Base-by-base conservation (phyloP, 2,888 invertebrate species). In the Gymnocheta viridis region DNA sequence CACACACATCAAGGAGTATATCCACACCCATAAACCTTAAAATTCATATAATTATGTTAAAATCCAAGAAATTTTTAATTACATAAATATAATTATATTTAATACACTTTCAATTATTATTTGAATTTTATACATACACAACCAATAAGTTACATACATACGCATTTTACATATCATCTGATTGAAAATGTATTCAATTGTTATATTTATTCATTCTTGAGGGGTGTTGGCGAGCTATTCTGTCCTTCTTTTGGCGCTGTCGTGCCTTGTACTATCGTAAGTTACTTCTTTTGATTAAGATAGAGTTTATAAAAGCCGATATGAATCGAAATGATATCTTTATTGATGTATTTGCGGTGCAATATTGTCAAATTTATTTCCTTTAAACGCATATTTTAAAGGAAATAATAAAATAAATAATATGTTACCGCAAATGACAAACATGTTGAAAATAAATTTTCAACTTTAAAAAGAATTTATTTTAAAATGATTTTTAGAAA, bases 221-320 rank as follows among this genome's bases (percentile, higher is more conserved):
- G 92, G 92, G 91, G 88, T 89, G 91, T 91, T 92, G 92, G 92
- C 90, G 91, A 88, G 91, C 91, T 87, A 90, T 92, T 88, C 91
- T 91, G 88, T 89, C 90, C 82, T 88, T 91, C 87, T 91, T 92
- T 91, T 91, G 91, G 91, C 91, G 91, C 89, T 92, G 91, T 89
- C 91, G 92, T 88, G 89, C 91, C 87, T 88, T 92, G 84, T 90
- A 91, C 73, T 90, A 90, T 91, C 91, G 92, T 92, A 92, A 92
- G 92, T 91, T 69, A 73, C 22, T 54, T 32, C 7, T 60, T 70
- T 38, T 64, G 44, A 54, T 51, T 51, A 78, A 64, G 62, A 73
- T 35, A 72, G 41, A 35, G 38, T 60, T 72, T 76, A 12, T 51
- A 32, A 73, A 64, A 72, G 51, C 27, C 49, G 38, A 56, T 32